phyloP scores from a whole-genome alignment of 2,888 invertebrate species.

The Amiota mariae region DNA sequence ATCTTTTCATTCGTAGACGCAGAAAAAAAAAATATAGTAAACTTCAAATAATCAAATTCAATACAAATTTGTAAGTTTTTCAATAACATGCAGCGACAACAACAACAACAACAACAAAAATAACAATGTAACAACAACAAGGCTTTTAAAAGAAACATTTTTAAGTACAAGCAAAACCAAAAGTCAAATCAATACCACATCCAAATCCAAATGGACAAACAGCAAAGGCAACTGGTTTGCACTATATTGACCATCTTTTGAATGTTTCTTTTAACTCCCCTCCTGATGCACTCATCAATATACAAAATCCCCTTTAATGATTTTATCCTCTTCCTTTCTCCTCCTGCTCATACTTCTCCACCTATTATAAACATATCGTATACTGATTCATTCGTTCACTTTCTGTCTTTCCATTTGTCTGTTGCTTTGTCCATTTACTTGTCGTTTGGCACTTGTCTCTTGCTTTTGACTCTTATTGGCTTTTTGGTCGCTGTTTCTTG shows the following conservation, averaged over 20 bases:
- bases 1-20: conserved; percentile 3
- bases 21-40: conserved; percentile 28
- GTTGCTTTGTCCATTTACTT: conserved; percentile 27
- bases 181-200: conserved; percentile 1
- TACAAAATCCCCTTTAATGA: too few species aligned
- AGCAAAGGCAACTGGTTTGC: conserved; percentile 58
- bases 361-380: conserved; percentile 35
- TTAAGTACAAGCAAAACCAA: neutral
- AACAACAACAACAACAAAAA: conserved; percentile 16
- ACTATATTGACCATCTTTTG: conserved; percentile 68
- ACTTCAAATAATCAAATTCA: conserved; percentile 61
- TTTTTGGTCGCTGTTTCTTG: conserved; percentile 55
- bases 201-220: conserved; percentile 6
- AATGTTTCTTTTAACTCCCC: conserved; percentile 30
- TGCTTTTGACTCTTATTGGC: conserved; percentile 46
- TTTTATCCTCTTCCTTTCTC: too few species aligned
- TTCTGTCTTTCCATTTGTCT: conserved; percentile 1
- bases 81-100: conserved; percentile 19
- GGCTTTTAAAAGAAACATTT: conserved; percentile 15
- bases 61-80: conserved; percentile 60
- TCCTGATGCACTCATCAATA: conserved; percentile 48
- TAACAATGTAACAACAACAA: conserved; percentile 6
- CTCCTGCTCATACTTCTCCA: too few species aligned
- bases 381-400: conserved; percentile 12
- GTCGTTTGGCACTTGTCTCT: conserved; percentile 50